phyloP scores from a whole-genome alignment of 2,888 invertebrate species.

The Physocephala rufipes region DNA sequence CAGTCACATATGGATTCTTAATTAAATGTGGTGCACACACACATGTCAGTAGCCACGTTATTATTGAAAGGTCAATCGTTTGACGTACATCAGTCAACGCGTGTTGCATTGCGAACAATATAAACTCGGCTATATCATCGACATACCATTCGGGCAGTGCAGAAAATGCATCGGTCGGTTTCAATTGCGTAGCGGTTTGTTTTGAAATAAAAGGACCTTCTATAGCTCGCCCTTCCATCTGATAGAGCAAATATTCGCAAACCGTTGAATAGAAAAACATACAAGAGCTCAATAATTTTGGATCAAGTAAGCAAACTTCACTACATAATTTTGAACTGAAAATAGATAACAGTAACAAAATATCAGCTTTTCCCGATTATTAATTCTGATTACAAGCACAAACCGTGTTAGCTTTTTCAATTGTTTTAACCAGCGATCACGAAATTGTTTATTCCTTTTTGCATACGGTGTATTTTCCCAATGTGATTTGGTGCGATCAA shows the following conservation, averaged over 20 bases:
- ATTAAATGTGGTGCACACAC: slow-evolving; percentile 91
- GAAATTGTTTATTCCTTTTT: slow-evolving; percentile 80
- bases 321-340: slow-evolving; percentile 87
- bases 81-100: slow-evolving; percentile 75
- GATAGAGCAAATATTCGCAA: slow-evolving; percentile 78
- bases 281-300: slow-evolving; percentile 80
- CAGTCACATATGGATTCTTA: slow-evolving; percentile 95
- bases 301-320: slow-evolving; percentile 89
- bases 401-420: slow-evolving; percentile 78
- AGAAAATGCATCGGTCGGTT: slow-evolving; percentile 79
- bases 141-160: slow-evolving; percentile 97
- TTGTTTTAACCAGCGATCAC: slow-evolving; percentile 89
- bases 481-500: slow-evolving; percentile 81
- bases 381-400: slow-evolving; percentile 22
- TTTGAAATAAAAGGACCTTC: slow-evolving; percentile 66
- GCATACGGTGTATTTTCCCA: slow-evolving; percentile 84
- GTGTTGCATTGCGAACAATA: slow-evolving; percentile 89
- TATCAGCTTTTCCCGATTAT: neutral
- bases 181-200: slow-evolving; percentile 70
- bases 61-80: slow-evolving; percentile 81
- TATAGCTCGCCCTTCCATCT: slow-evolving; percentile 70
- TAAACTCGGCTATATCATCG: slow-evolving; percentile 96
- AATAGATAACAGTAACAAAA: neutral
- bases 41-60: slow-evolving; percentile 88
- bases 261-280: slow-evolving; percentile 89